Conservation (phyloP, 1,140 invertebrate species). For the Rhagoletis pomonella region DNA sequence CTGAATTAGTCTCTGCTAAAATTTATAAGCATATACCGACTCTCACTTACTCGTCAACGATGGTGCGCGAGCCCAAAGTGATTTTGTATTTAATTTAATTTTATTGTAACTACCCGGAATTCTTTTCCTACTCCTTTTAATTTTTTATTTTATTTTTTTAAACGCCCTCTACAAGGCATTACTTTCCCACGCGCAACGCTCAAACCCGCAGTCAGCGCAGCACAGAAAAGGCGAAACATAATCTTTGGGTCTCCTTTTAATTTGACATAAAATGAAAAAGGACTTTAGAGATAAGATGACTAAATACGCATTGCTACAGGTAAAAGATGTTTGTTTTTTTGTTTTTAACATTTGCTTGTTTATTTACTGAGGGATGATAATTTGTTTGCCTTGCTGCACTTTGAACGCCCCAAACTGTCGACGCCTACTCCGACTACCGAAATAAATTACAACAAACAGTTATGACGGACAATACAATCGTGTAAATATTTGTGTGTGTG, state of each 20-base stretch:
- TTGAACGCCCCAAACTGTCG: constrained; percentile 8
- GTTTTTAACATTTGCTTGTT: neutral
- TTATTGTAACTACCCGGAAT: neutral
- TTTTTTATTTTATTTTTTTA: neutral
- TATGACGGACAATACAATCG: neutral
- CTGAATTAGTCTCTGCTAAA: no score
- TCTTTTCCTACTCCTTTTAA: neutral
- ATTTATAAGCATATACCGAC: no score
- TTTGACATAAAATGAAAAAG: constrained; percentile 50
- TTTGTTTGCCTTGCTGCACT: neutral
- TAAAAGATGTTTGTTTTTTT: no score
- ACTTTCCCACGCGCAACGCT: neutral
- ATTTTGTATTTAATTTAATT: neutral
- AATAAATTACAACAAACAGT: neutral
- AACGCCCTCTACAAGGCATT: neutral
- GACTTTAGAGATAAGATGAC: constrained; percentile 23
- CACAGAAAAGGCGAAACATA: neutral
- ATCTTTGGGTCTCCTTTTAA: constrained; percentile 9
- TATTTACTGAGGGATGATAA: neutral
- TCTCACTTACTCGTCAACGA: no score
- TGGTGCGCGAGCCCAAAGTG: no score
- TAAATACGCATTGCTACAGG: neutral
- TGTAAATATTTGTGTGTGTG: neutral
- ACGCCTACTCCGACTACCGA: neutral
- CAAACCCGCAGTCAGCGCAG: neutral